Evolutionary conservation across 2,888 invertebrate genomes (phyloP).

Genomic region (Cataglyphis livida): DNA sequence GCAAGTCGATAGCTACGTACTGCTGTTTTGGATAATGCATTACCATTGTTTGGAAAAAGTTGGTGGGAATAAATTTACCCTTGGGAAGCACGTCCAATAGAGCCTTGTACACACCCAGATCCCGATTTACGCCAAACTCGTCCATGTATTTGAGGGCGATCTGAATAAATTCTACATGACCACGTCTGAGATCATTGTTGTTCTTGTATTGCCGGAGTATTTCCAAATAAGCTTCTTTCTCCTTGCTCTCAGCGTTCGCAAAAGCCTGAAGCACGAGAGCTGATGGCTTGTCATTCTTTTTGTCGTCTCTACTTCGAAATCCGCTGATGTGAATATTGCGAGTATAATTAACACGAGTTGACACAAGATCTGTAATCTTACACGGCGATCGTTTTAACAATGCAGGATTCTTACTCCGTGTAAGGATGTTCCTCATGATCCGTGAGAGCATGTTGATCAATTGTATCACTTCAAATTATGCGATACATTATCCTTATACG

Average conservation of each 20-base stretch:
- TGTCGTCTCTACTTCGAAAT: background rate
- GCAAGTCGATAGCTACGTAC: constrained; percentile 94
- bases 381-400: background rate
- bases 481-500: background rate
- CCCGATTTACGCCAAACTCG: constrained; percentile 95
- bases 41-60: constrained; percentile 94
- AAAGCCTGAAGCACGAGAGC: constrained; percentile 79
- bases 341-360: background rate
- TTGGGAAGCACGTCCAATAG: constrained; percentile 95
- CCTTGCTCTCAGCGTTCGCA: constrained; percentile 87
- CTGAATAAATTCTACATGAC: constrained; percentile 98
- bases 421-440: background rate
- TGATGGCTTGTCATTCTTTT: background rate
- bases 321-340: background rate
- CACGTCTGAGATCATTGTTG: constrained; percentile 90
- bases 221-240: constrained; percentile 90
- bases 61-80: constrained; percentile 94
- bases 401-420: background rate
- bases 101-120: constrained; percentile 94
- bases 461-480: background rate
- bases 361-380: background rate
- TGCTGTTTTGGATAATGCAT: constrained; percentile 99
- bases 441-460: constrained; percentile 17
- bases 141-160: constrained; percentile 95
- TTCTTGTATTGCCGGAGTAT: constrained; percentile 92